These are phyloP conservation scores for Sigmodon hispidus DNA, from an alignment of 2,113 vertebrate genomes.

Conservation along the genomic window DNA sequence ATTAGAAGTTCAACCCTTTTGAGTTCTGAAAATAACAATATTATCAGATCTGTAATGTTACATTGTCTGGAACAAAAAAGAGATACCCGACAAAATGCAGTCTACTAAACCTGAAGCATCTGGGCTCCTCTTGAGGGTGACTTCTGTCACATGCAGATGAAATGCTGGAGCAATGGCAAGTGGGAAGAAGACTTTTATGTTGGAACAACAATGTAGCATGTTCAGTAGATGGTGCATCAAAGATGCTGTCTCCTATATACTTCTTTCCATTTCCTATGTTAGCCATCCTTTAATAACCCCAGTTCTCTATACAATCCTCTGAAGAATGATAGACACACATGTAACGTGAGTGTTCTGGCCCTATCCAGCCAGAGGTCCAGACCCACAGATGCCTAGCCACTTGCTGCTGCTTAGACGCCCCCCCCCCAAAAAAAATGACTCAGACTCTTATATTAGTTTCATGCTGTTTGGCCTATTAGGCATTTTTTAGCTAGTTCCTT, in stretches of 20 bases:
- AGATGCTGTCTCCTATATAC: not conserved
- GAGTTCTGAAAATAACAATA: not conserved
- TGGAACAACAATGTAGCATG: not conserved
- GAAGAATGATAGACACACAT: no score
- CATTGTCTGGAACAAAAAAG: not conserved
- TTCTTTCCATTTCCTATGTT: not conserved
- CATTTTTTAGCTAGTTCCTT: no score
- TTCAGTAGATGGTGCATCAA: not conserved
- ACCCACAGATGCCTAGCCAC: no score
- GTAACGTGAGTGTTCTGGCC: no score
- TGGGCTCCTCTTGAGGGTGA: not conserved
- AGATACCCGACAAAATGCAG: not conserved
- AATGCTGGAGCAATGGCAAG: not conserved
- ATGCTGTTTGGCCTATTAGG: no score
- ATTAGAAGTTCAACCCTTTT: not conserved
- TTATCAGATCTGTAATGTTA: not conserved
- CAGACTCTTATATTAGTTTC: no score
- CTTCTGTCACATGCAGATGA: not conserved
- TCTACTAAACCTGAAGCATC: not conserved
- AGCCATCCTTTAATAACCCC: not conserved
- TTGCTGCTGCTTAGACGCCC: no score
- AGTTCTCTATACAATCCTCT: not conserved
- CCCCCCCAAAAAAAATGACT: no score
- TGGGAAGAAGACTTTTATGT: not conserved
- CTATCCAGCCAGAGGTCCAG: no score